Evolutionary conservation across 2,113 vertebrate species (phyloP).

Genomic region (Crocuta crocuta): DNA sequence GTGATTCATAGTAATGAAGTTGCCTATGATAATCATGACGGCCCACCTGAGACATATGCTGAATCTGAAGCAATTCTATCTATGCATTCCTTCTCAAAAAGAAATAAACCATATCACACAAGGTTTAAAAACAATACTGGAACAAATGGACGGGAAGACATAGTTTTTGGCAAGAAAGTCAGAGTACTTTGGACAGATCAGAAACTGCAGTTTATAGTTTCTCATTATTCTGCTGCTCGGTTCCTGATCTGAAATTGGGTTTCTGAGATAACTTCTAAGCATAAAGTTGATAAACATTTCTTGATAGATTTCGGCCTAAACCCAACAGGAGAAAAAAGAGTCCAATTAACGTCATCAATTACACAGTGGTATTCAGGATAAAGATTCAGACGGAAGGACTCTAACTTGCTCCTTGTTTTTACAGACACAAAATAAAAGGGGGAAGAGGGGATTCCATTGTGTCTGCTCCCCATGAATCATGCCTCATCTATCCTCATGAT

Average conservation of each 20-base stretch:
- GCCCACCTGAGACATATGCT: not conserved
- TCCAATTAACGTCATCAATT: not conserved
- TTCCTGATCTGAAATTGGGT: not conserved
- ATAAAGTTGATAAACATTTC: not conserved
- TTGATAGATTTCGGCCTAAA: constrained; percentile 14
- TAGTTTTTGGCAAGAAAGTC: constrained; percentile 43
- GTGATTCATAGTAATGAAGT: not conserved
- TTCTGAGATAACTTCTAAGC: constrained; percentile 27
- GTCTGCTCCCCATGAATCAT: not conserved
- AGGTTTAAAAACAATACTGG: not conserved
- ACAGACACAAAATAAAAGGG: not conserved
- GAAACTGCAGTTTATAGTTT: not conserved
- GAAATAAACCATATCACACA: not conserved
- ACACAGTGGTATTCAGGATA: not conserved
- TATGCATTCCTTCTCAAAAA: not conserved
- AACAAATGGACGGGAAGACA: not conserved
- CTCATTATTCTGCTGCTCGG: not conserved
- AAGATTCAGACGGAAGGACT: not conserved
- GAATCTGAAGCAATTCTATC: not conserved
- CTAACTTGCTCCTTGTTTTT: not conserved
- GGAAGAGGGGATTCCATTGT: not conserved
- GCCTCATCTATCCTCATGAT: not conserved
- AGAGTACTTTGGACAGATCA: not conserved
- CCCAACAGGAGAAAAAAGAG: not conserved
- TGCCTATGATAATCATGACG: not conserved